phyloP scores from a whole-genome alignment of 2,888 invertebrate genomes.

The Lycophotia porphyrea region DNA sequence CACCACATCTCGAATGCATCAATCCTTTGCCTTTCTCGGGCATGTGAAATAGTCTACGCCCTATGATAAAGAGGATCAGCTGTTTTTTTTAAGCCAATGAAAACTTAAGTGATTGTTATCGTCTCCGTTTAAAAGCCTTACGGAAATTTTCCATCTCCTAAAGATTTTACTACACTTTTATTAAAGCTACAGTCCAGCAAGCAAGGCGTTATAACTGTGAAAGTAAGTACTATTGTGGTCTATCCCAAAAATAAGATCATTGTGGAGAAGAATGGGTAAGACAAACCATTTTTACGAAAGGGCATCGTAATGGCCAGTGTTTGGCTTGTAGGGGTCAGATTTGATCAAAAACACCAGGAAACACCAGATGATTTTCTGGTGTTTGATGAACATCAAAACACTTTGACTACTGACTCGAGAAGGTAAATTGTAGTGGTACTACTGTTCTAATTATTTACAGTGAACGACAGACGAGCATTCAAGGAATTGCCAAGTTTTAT shows the following conservation, averaged over 20 bases:
- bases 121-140: neutral
- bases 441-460: constrained; percentile 20
- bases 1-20: too few relatives aligned
- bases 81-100: neutral
- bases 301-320: neutral
- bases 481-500: constrained; percentile 62
- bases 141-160: too few relatives aligned
- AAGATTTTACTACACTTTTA: neutral
- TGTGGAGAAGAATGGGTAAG: neutral
- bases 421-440: constrained; percentile 6
- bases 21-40: too few relatives aligned
- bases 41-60: too few relatives aligned
- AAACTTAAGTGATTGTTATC: neutral
- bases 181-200: neutral
- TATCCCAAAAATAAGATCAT: too few relatives aligned
- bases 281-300: neutral
- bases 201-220: too few relatives aligned
- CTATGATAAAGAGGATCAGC: too few relatives aligned
- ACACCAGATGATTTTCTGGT: neutral
- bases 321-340: neutral
- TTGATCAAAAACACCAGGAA: neutral
- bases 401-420: neutral
- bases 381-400: neutral
- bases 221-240: too few relatives aligned
- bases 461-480: constrained; percentile 36